phyloP scores from a whole-genome alignment of 2,888 invertebrate genomes.

The Epinotia demarniana region DNA sequence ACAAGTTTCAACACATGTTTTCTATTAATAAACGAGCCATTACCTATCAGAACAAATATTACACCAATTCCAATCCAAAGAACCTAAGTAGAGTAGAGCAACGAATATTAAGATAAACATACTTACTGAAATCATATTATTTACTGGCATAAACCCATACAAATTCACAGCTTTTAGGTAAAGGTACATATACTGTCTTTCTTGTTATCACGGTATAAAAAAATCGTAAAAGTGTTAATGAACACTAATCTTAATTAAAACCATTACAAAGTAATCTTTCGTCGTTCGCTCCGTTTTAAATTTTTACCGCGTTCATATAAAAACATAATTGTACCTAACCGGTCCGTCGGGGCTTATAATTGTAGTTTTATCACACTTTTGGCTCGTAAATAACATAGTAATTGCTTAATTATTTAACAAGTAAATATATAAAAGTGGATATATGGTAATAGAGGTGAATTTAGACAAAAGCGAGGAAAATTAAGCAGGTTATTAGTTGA shows the following conservation, averaged over 20 bases:
- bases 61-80: no score
- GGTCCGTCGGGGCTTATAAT: conserved; percentile 39
- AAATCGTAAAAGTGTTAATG: conserved; percentile 32
- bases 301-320: conserved; percentile 27
- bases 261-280: conserved; percentile 39
- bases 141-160: neutral
- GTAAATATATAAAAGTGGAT: conserved; percentile 38
- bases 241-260: conserved; percentile 39
- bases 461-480: conserved; percentile 52
- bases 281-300: conserved; percentile 32
- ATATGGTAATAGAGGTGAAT: conserved; percentile 32
- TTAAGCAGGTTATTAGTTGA: conserved; percentile 81
- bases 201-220: conserved; percentile 17
- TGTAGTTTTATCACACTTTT: conserved; percentile 40
- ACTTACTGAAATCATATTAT: neutral
- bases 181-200: neutral
- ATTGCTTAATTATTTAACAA: conserved; percentile 42
- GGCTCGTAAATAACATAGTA: conserved; percentile 43
- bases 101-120: neutral
- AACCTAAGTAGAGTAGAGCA: no score
- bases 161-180: neutral
- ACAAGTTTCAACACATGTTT: no score
- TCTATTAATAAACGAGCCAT: no score
- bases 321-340: conserved; percentile 30
- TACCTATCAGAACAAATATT: no score